phyloP scores from a whole-genome alignment of 2,797 vertebrate species.

The Halcyon smyrnensis region DNA sequence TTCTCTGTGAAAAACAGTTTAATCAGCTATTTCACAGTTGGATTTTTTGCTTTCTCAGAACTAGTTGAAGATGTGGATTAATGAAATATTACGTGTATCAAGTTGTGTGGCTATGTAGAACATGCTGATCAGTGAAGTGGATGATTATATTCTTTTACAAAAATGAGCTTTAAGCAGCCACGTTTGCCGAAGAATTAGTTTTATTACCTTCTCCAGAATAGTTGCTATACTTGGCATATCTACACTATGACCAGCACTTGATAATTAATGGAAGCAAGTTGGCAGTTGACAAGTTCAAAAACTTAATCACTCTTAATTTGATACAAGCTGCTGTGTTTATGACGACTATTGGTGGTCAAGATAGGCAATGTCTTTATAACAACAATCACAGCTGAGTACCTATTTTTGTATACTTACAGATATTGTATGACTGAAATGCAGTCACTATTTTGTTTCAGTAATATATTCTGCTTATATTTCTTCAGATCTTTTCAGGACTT shows the following conservation, averaged over 20 bases:
- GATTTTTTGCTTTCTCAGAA: not conserved
- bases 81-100: not conserved
- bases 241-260: not conserved
- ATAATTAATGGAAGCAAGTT: not conserved
- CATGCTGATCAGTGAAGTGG: not conserved
- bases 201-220: not conserved
- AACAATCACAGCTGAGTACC: not conserved
- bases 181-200: not conserved
- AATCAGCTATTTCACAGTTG: not conserved
- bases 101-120: not conserved
- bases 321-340: not conserved
- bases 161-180: not conserved
- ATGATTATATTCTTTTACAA: not conserved
- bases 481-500: not conserved
- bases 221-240: not conserved
- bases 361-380: not conserved
- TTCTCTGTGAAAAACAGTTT: slow-evolving; percentile 24
- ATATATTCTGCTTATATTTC: not conserved
- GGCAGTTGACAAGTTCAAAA: not conserved
- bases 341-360: not conserved
- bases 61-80: not conserved
- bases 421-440: not conserved
- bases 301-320: not conserved
- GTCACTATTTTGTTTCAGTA: not conserved
- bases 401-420: not conserved